Base-by-base conservation (phyloP, 2,888 invertebrate genomes). In the Hypomecis punctinalis region DNA sequence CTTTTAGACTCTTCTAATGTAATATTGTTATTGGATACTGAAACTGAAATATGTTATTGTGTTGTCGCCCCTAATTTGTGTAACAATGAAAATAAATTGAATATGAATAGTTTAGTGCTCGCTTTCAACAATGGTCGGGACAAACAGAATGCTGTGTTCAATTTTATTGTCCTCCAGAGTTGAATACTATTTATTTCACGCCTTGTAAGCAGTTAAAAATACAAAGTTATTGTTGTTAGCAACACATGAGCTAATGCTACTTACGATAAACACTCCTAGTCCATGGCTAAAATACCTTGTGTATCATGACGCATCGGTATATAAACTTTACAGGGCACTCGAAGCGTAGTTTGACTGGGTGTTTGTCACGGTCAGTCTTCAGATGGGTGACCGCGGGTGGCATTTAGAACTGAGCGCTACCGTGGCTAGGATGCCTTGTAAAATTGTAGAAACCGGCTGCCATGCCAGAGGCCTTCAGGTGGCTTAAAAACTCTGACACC, bases 1-100 rank as follows among this genome's bases (percentile, higher is more conserved):
- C 23, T 2, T 23, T 23, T 23, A 23, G 23, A 23, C 23, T 23
- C 23, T 23, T 23, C 23, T 23, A 23, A 40, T 40, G 10, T 40
- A 40, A 40, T 40, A 40, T 40, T 39, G 13, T 39, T 51, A 8
- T 5, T 13, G 9, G 43, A 33, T 11, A 45, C 11, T 35, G 42
- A 11, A 35, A 23, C n/a, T n/a, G 5, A 33, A 35, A 11, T 11
- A 6, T 45, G 51, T 39, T 46, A 35, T 48, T 23, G 13, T 45
- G 37, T 39, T 46, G 10, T 37, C 46, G 23, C 11, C 37, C 10
- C 8, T 56, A 51, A 55, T 56, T 61, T 49, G 61, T 51, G 10
- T 51, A 42, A 63, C 63, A 63, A 55, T 59, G 59, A 51, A 59
- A 54, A 55, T 42, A 48, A 54, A 46, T 59, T 54, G 45, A 63